Base-by-base conservation (phyloP, 2,888 invertebrate genomes). In the Blera fallax region DNA sequence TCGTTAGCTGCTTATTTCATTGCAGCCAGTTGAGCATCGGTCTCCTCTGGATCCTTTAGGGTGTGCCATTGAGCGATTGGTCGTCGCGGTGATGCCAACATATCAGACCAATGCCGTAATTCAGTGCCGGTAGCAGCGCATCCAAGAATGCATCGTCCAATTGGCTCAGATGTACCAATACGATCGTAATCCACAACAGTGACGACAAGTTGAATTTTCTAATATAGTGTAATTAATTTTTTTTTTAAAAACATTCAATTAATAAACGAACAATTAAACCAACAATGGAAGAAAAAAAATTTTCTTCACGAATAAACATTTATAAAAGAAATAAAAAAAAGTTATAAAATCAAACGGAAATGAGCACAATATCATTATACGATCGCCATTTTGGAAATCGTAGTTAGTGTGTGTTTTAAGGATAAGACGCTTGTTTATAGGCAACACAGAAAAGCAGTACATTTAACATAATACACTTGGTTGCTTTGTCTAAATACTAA, bases 51-150 rank as follows among this genome's bases (percentile, higher is more conserved):
- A 93, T 99, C 99, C 93, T 98, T 98, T 89, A 99, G 96, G 88
- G 99, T 99, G 93, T 99, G 99, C 99, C 99, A 99, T 93, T 99
- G 99, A 89, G 99, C 99, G 90, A 99, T 99, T 84, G 99, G 99
- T 92, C 99, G 96, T 90, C 99, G 95, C 52, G 99, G 99, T 89
- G 98, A 98, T 90, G 99, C 99, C 93, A 99, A 93, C 99, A 99
- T 99, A 93, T 99, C 99, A 88, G 99, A 99, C 99, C 99, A 99
- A 93, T 99, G 99, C 90, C 99, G 97, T 88, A 99, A 94, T 93
- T 99, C 99, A 37, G 99, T 99, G 88, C 99, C 99, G 87, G 97
- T 97, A 90, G 98, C 98, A 93, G 98, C 98, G 94, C 98, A 98
- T 72, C 99, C 99, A 89, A 99, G 95, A 88, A 99, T 95, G 88